Conservation (phyloP, 2,888 invertebrate species). For the Melinaea marsaeus region DNA sequence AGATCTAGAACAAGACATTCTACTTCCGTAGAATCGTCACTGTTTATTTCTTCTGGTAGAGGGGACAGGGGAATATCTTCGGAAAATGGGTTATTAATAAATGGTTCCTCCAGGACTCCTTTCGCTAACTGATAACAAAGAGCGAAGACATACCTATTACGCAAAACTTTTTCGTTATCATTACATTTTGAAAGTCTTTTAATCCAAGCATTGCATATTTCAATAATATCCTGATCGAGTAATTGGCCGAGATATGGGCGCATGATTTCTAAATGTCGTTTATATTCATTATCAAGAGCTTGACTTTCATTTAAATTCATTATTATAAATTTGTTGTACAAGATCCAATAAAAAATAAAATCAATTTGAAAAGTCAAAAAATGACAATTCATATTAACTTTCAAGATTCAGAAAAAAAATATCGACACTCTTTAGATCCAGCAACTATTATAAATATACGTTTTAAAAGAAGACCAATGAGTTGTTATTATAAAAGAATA, state of each 20-base stretch:
- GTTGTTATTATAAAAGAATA: slow-evolving; percentile 16
- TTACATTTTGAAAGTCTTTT: slow-evolving; percentile 51
- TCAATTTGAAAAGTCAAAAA: slow-evolving; percentile 12
- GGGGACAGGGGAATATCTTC: slow-evolving; percentile 41
- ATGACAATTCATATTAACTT: neutral
- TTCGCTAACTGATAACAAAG: slow-evolving; percentile 63
- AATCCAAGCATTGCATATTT: slow-evolving; percentile 65
- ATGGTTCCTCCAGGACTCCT: slow-evolving; percentile 57
- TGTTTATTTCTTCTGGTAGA: slow-evolving; percentile 45
- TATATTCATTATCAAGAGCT: slow-evolving; percentile 59
- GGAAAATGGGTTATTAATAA: slow-evolving; percentile 48
- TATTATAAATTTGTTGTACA: slow-evolving; percentile 16
- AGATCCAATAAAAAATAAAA: slow-evolving; percentile 4
- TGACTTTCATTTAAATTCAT: slow-evolving; percentile 51
- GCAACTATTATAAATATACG: no score
- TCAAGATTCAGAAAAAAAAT: neutral
- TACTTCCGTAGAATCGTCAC: slow-evolving; percentile 46
- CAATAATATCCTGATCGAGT: slow-evolving; percentile 48
- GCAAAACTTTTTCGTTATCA: slow-evolving; percentile 50
- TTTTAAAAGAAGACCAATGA: no score
- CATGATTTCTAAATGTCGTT: slow-evolving; percentile 61
- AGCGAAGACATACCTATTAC: slow-evolving; percentile 62
- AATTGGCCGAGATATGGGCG: slow-evolving; percentile 56
- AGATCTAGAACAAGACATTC: slow-evolving; percentile 50
- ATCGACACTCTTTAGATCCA: neutral